These are phyloP conservation scores for Anorthoa munda DNA, from an alignment of 2,888 invertebrate species.

Conservation along the genomic window DNA sequence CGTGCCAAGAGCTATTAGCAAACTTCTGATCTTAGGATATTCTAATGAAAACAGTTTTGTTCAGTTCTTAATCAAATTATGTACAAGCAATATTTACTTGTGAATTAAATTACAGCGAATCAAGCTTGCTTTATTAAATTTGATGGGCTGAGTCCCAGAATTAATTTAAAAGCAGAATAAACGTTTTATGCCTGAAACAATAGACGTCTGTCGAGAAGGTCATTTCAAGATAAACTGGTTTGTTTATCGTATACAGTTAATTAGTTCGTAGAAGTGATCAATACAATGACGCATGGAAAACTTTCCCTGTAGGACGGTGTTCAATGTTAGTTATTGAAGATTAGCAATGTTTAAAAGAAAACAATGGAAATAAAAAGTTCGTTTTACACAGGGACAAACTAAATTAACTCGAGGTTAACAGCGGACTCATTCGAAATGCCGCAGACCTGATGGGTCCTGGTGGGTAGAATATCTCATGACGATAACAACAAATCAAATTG, in stretches of 20 bases:
- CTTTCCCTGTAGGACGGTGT: fast-evolving
- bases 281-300: not conserved
- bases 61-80: conserved; percentile 67
- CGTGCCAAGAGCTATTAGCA: conserved; percentile 50
- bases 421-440: too few species aligned
- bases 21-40: conserved; percentile 61
- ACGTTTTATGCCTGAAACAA: conserved; percentile 42
- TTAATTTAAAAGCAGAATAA: conserved; percentile 64
- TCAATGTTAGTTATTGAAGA: not conserved
- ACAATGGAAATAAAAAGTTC: not conserved
- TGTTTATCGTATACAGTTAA: not conserved
- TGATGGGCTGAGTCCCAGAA: conserved; percentile 47
- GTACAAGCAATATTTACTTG: conserved; percentile 68
- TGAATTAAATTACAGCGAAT: conserved; percentile 64
- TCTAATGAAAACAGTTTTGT: conserved; percentile 65
- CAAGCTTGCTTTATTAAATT: conserved; percentile 61
- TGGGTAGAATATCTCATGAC: too few species aligned
- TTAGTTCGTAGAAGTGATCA: not conserved
- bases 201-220: conserved; percentile 11
- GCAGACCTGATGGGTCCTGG: too few species aligned
- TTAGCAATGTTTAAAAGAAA: not conserved
- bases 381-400: too few species aligned
- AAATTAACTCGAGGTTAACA: too few species aligned
- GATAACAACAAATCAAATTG: too few species aligned
- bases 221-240: conserved; percentile 6